Conservation (phyloP, 1,140 invertebrate genomes). For the Helicoverpa zea region DNA sequence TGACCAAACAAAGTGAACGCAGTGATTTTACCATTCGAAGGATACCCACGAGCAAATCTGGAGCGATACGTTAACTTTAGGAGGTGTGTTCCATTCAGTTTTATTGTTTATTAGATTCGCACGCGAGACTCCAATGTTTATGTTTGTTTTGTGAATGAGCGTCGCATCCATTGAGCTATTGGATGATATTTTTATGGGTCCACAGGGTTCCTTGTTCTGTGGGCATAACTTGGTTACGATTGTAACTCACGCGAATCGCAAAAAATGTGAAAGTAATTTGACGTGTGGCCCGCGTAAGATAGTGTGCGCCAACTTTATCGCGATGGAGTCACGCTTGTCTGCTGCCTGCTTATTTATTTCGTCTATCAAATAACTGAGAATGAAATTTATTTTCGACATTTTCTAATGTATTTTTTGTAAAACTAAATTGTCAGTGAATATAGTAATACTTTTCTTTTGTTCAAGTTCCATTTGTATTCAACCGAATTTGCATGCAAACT, state of each 20-base stretch:
- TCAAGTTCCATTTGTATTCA: neutral
- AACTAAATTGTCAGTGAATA: neutral
- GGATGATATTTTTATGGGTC: slow-evolving; percentile 47
- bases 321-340: slow-evolving; percentile 50
- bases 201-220: slow-evolving; percentile 39
- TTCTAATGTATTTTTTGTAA: neutral
- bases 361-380: slow-evolving; percentile 6
- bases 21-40: slow-evolving; percentile 58
- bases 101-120: slow-evolving; percentile 45
- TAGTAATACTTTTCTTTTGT: slow-evolving; percentile 33
- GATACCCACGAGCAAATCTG: slow-evolving; percentile 75
- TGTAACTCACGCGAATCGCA: slow-evolving; percentile 43
- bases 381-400: slow-evolving; percentile 17
- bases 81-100: slow-evolving; percentile 73
- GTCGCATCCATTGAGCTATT: slow-evolving; percentile 50
- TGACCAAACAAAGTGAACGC: slow-evolving; percentile 57
- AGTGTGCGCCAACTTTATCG: slow-evolving; percentile 42
- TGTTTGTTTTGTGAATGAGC: slow-evolving; percentile 57
- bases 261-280: slow-evolving; percentile 76
- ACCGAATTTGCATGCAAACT: slow-evolving; percentile 30
- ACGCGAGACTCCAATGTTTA: slow-evolving; percentile 47
- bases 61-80: slow-evolving; percentile 70
- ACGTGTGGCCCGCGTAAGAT: slow-evolving; percentile 34
- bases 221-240: slow-evolving; percentile 43
- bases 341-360: slow-evolving; percentile 23